Conservation (phyloP, 2,113 vertebrate species). For the Calyptomena viridis region DNA sequence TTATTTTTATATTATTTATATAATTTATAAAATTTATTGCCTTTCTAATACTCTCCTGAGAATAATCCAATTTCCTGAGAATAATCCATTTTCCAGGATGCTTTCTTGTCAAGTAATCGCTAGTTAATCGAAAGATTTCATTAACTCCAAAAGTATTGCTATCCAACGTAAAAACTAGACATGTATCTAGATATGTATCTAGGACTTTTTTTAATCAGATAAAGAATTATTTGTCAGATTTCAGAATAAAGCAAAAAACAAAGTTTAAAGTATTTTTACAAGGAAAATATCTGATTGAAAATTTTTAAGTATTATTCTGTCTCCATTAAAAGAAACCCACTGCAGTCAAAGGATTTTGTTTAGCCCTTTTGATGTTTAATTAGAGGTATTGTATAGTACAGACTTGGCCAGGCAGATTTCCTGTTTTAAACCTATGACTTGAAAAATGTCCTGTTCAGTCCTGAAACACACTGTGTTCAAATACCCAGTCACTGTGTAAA, state of each 20-base stretch:
- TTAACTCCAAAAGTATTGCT: background rate
- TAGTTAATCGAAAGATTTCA: background rate
- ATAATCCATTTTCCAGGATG: too few species aligned
- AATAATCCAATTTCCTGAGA: background rate
- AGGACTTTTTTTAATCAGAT: background rate
- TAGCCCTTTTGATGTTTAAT: background rate
- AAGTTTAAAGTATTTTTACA: background rate
- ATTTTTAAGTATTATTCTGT: background rate
- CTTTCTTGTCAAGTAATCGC: background rate
- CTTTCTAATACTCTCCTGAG: background rate
- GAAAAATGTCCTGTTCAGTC: constrained; percentile 26
- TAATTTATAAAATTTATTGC: background rate
- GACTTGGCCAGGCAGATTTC: background rate
- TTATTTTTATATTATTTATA: too few species aligned
- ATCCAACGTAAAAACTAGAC: background rate
- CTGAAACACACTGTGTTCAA: background rate
- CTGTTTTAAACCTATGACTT: background rate
- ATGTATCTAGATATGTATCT: too few species aligned
- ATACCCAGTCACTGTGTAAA: background rate
- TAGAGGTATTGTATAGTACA: background rate
- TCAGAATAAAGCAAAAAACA: background rate
- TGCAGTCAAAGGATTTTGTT: background rate
- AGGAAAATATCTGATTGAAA: background rate
- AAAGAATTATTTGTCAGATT: too few species aligned
- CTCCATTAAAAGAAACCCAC: background rate